phyloP scores from a whole-genome alignment of 2,888 invertebrate species.

The Antitype chi region DNA sequence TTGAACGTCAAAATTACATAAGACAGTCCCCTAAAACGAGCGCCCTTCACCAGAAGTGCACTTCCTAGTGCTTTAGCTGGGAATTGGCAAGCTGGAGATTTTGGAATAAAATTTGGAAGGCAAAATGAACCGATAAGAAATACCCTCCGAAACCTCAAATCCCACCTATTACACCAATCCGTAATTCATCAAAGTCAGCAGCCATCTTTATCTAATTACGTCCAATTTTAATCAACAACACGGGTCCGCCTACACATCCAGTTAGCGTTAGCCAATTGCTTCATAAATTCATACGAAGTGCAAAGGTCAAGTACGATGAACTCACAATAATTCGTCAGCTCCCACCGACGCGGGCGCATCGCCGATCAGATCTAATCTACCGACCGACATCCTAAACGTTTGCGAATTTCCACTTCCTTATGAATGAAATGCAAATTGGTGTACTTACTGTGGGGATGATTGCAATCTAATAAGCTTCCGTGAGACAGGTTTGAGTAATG shows the following conservation, averaged over 20 bases:
- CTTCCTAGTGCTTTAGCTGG: no score
- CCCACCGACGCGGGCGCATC: slow-evolving; percentile 51
- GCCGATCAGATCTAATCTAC: slow-evolving; percentile 62
- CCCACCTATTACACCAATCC: slow-evolving; percentile 19
- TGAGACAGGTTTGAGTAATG: slow-evolving; percentile 10
- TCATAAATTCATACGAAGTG: slow-evolving; percentile 75
- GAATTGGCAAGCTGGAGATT: no score
- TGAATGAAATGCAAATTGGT: slow-evolving; percentile 48
- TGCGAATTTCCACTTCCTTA: slow-evolving; percentile 65
- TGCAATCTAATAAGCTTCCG: slow-evolving; percentile 18
- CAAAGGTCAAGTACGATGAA: slow-evolving; percentile 86
- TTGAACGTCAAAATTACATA: no score
- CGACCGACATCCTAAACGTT: slow-evolving; percentile 60
- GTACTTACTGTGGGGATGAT: slow-evolving; percentile 28
- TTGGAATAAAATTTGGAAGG: no score
- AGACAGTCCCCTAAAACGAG: no score
- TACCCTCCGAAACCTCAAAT: background rate
- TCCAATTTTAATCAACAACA: slow-evolving; percentile 69
- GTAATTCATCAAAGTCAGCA: slow-evolving; percentile 56
- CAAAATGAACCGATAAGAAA: background rate
- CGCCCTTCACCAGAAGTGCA: no score
- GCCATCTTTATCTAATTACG: slow-evolving; percentile 66
- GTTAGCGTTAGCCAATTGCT: slow-evolving; percentile 69
- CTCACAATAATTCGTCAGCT: slow-evolving; percentile 78
- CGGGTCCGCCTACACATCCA: slow-evolving; percentile 65